Base-by-base conservation (phyloP, 2,888 invertebrate genomes). In the Drosophila lacicola region DNA sequence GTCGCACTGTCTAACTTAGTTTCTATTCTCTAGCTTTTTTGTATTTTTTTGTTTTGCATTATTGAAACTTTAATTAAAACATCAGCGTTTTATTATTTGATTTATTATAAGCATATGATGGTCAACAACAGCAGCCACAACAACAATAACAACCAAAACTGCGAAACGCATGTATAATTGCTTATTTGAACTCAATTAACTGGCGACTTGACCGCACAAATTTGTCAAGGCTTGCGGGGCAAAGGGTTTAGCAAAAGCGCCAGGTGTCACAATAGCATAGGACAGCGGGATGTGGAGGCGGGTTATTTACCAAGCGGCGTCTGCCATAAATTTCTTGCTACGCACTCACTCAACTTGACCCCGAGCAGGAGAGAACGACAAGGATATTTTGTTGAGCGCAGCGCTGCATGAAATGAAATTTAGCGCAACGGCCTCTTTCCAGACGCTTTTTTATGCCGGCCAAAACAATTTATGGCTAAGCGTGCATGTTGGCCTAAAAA, bases 171-270 rank as follows among this genome's bases (percentile, higher is more conserved):
- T 78, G 57, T 80, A 67, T 78, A 71, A 82, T 78, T 87, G 73
- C 79, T 74, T 84, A 84, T 84, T 87, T 87, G 79, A 82, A 84
- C 85, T 84, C 77, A 82, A 82, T 82, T 82, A 82, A 82, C 79
- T 64, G 76, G 55, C 64, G 62, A 60, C 69, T 68, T 65, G 70
- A 74, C 70, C 70, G 58, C 78, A 65, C 63, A 55, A 70, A 66
- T 73, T 72, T 69, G 63, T 64, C 53, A 58, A 17, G 33, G 42
- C 14, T 44, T 33, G 14, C 33, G 11, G 8, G 14, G 25, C 34
- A 64, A 13, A 46, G 25, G 42, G 46, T 13, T 9, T 6, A 19
- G 13, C 56, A 25, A 17, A 55, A 46, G 50, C 39, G 51, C 17
- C 56, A 53, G 47, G 37, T 55, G 51, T 37, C 57, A 58, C 14